Evolutionary conservation across 1,140 invertebrate species (phyloP).

Genomic region (Dendroctonus valens): DNA sequence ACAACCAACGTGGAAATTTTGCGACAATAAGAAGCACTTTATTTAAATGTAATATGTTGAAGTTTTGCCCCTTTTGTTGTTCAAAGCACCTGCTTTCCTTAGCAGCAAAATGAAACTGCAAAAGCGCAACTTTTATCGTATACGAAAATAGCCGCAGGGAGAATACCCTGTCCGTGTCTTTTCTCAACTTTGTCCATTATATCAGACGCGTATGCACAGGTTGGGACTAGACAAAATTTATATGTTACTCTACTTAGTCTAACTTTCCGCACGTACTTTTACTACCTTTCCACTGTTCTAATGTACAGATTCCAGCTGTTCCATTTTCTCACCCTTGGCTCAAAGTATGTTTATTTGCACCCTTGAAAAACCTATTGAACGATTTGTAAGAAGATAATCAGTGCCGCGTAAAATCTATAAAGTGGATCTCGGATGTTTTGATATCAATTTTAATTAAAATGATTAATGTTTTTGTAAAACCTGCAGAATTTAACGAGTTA

Average conservation of each 20-base stretch:
- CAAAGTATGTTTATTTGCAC: too few species aligned
- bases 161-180: slow-evolving; percentile 25
- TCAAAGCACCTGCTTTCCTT: slow-evolving; percentile 21
- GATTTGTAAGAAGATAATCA: too few species aligned
- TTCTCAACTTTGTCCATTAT: slow-evolving; percentile 26
- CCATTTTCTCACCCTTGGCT: too few species aligned
- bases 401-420: too few species aligned
- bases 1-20: slow-evolving; percentile 12
- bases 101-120: slow-evolving; percentile 28
- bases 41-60: slow-evolving; percentile 29
- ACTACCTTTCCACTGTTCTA: too few species aligned
- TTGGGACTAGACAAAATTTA: slow-evolving; percentile 1
- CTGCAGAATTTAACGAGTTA: too few species aligned
- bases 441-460: too few species aligned
- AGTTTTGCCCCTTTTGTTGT: slow-evolving; percentile 23
- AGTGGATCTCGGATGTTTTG: too few species aligned
- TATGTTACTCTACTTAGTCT: background rate
- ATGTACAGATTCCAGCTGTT: too few species aligned
- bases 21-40: slow-evolving; percentile 24
- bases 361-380: too few species aligned
- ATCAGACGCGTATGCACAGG: slow-evolving; percentile 18
- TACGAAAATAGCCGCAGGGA: slow-evolving; percentile 30
- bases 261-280: too few species aligned
- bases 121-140: slow-evolving; percentile 31
- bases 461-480: too few species aligned